Evolutionary conservation across 2,797 vertebrate species (phyloP).

Genomic region (Ammospiza maritima): DNA sequence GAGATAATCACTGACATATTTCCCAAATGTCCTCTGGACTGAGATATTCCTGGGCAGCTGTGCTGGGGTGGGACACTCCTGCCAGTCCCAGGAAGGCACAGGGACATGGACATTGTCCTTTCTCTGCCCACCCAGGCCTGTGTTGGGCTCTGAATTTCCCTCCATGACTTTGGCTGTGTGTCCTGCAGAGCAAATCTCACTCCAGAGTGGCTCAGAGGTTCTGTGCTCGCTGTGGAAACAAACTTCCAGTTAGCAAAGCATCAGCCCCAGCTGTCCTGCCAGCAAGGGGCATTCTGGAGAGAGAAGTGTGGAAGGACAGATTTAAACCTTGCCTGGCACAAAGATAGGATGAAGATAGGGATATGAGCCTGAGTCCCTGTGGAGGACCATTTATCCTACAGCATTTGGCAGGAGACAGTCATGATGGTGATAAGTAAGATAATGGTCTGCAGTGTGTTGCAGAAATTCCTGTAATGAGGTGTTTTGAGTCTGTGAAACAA

Average conservation of each 20-base stretch:
- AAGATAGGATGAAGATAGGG: not conserved
- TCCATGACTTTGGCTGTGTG: fast-evolving
- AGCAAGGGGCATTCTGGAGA: not conserved
- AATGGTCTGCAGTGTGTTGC: not conserved
- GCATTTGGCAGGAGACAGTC: not conserved
- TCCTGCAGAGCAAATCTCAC: not conserved
- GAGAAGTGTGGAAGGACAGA: not conserved
- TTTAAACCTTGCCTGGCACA: not conserved
- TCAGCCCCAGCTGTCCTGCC: not conserved
- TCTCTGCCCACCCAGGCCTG: not conserved
- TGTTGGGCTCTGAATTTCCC: not conserved
- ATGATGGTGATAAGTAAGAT: not conserved
- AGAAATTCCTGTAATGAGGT: not conserved
- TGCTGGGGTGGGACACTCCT: not conserved
- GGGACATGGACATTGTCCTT: not conserved
- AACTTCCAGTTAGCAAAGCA: not conserved
- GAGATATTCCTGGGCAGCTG: not conserved
- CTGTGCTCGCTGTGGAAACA: not conserved
- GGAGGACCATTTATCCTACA: not conserved
- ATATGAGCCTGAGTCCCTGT: not conserved
- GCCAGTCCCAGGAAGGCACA: not conserved
- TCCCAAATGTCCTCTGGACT: not conserved
- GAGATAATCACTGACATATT: fast-evolving
- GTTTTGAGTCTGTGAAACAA: not conserved
- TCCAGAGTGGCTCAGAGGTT: not conserved